These are phyloP conservation scores for Pygocentrus nattereri DNA, from an alignment of 2,797 vertebrate genomes.

Conservation along the genomic window DNA sequence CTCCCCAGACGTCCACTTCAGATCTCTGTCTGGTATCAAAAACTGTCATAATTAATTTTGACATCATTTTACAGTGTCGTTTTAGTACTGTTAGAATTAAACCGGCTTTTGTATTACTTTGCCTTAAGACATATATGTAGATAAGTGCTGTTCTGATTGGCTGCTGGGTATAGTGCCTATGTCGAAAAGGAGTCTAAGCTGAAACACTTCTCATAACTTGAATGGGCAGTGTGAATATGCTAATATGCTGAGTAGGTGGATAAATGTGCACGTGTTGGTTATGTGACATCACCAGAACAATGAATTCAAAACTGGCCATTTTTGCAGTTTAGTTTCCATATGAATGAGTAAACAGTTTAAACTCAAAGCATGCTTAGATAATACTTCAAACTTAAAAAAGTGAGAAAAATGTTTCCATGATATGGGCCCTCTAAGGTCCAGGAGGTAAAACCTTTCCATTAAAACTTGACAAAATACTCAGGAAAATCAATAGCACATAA, in stretches of 20 bases:
- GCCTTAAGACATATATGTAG: neutral
- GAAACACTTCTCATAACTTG: neutral
- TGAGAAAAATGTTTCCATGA: neutral
- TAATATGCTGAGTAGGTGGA: neutral
- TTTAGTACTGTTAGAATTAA: no score
- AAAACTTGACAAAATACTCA: conserved; percentile 34
- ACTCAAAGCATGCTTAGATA: no score
- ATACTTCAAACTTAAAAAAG: neutral
- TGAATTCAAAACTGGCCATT: no score
- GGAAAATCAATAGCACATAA: conserved; percentile 45
- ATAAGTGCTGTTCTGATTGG: neutral
- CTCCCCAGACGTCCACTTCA: no score
- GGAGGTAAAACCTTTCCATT: conserved; percentile 30
- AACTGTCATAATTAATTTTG: no score
- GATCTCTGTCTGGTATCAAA: no score
- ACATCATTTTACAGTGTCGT: no score
- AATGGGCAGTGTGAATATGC: neutral
- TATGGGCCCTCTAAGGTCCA: neutral
- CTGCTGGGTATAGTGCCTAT: neutral
- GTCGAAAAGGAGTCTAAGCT: neutral
- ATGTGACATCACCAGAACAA: neutral
- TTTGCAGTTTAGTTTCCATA: neutral
- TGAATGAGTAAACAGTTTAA: neutral
- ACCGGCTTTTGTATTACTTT: no score
- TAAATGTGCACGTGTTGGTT: neutral